These are phyloP conservation scores for Jordanella pulchra DNA, from an alignment of 2,797 vertebrate species.

Conservation along the genomic window DNA sequence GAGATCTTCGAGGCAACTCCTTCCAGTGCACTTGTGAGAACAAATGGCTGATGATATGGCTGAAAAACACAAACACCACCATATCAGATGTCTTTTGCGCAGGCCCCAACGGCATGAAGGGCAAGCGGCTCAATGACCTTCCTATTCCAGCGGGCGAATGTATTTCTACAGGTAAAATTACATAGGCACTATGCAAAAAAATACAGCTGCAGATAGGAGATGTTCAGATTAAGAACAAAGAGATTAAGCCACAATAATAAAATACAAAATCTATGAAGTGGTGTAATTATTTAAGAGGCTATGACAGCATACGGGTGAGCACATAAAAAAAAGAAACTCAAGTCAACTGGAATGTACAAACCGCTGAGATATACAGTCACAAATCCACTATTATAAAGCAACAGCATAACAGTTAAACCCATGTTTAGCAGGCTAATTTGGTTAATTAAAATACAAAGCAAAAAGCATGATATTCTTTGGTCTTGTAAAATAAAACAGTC, in stretches of 20 bases:
- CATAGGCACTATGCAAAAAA: neutral
- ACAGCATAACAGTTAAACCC: neutral
- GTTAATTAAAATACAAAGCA: too few relatives aligned
- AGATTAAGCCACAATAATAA: neutral
- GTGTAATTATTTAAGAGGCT: slow-evolving; percentile 50
- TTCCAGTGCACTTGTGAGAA: slow-evolving; percentile 96
- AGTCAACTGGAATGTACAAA: neutral
- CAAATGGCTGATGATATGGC: slow-evolving; percentile 96
- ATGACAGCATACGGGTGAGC: neutral
- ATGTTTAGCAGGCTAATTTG: neutral
- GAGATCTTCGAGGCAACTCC: slow-evolving; percentile 94
- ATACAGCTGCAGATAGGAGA: neutral
- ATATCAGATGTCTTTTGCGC: slow-evolving; percentile 92
- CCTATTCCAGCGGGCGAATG: slow-evolving; percentile 88
- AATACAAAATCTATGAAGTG: slow-evolving; percentile 25
- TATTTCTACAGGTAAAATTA: slow-evolving; percentile 88
- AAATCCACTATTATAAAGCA: neutral
- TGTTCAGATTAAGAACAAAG: neutral
- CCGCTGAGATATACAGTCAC: neutral
- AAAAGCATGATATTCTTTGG: neutral
- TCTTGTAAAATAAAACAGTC: too few relatives aligned
- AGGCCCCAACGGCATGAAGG: slow-evolving; percentile 91
- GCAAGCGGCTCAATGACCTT: slow-evolving; percentile 92
- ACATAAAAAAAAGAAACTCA: neutral
- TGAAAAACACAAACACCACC: slow-evolving; percentile 97